Base-by-base conservation (phyloP, 2,113 vertebrate species). In the Phainopepla nitens region DNA sequence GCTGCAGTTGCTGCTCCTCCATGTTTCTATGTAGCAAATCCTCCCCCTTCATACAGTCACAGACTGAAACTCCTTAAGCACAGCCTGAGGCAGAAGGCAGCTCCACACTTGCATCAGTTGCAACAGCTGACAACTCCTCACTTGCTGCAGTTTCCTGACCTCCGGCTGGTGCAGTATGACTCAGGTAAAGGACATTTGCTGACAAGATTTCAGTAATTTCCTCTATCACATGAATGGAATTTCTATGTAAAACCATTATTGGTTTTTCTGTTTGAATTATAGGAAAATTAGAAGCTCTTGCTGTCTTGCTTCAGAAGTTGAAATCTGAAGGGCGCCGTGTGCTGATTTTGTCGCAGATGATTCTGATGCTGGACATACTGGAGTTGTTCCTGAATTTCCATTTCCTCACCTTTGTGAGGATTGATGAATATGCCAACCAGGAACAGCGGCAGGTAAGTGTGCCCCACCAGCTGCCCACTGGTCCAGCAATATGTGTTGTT, bases 261-360 rank as follows among this genome's bases (percentile, higher is more conserved):
- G 47, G 14, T n/a, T 44, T 49, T 79, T 41, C 39, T 19, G 24
- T 89, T 80, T 57, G 12, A 82, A 93, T 90, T 44, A 15, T 13
- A 99, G 99, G 99, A 71, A 99, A 99, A 97, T 93, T 99, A 90
- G 99, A 99, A 95, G 99, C 99, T 22, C 97, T 99, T 42, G 98
- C 99, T 15, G 97, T 99, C 87, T 95, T 99, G 64, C 98, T 99
- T 47, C 99, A 99, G 89, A 99, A 99, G 96, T 96, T 99, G 50
- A 98, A 98, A 72, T 98, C 98, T 2, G 99, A 99, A 88, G 98
- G 98, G 28, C 99, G 99, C 2, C 98, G 99, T 4, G 99, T 99
- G 47, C 98, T 99, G 92, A 99, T 99, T 96, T 98, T 99, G 88
- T 99, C 99, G 10, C 99, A 99, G 97, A 99, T 99, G 99, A 97